These are phyloP conservation scores for Tinamus guttatus DNA, from an alignment of 2,113 vertebrate genomes.

Conservation along the genomic window DNA sequence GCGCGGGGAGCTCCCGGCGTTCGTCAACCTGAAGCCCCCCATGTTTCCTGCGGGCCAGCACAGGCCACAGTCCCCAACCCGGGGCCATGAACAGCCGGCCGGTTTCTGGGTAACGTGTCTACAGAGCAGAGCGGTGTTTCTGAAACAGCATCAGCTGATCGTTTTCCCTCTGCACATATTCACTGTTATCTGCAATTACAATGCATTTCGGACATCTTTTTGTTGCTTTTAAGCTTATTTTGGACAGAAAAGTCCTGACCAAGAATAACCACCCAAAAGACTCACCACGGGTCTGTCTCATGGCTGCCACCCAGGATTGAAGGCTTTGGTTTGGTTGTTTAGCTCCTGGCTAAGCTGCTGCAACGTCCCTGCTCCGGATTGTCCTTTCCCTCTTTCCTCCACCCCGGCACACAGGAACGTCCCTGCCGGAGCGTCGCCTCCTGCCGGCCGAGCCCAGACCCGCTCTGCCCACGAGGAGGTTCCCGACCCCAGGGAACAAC, in stretches of 20 bases:
- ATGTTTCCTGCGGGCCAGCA: no score
- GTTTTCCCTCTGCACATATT: neutral
- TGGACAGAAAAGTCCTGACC: neutral
- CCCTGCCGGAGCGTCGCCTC: no score
- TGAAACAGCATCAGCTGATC: neutral
- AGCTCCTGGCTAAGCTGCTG: neutral
- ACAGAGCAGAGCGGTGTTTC: neutral
- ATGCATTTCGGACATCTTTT: neutral
- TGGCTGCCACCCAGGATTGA: neutral
- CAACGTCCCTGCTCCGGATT: neutral
- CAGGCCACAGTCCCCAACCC: neutral
- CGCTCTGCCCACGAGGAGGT: neutral
- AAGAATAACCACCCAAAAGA: neutral
- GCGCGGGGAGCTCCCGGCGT: no score
- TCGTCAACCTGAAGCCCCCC: no score
- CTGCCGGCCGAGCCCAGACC: neutral
- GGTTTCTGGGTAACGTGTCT: neutral
- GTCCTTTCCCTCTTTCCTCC: neutral
- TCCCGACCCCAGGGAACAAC: neutral
- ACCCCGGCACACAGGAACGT: no score
- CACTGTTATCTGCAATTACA: neutral
- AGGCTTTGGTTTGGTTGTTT: neutral
- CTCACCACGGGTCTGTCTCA: slow-evolving; percentile 1
- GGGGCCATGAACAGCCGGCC: neutral
- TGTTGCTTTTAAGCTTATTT: neutral